Conservation (phyloP, 2,797 vertebrate genomes). For the Pyrrhura leucotis region DNA sequence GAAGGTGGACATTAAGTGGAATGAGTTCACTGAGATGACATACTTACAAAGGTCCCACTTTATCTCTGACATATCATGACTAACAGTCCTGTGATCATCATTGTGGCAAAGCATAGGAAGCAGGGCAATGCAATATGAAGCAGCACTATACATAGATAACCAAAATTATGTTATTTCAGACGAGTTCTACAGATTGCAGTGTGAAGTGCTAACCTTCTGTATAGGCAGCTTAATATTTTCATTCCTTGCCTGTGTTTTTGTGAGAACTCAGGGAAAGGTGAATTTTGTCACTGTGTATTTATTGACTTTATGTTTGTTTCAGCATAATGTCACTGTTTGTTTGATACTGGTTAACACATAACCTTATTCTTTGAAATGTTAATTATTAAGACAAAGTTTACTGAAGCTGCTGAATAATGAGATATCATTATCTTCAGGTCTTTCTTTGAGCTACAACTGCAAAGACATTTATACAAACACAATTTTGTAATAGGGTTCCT, state of each 20-base stretch:
- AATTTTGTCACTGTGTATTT: not conserved
- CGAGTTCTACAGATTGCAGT: not conserved
- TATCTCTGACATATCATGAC: not conserved
- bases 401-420: not conserved
- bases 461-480: not conserved
- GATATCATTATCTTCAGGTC: not conserved
- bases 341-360: not conserved
- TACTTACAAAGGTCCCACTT: not conserved
- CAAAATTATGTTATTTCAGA: not conserved
- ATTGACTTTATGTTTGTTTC: not conserved
- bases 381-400: not conserved
- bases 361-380: conserved; percentile 13
- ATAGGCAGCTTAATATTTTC: not conserved
- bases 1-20: not conserved
- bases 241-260: not conserved
- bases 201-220: not conserved
- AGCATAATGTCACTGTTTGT: not conserved
- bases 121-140: not conserved
- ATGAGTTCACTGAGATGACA: not conserved
- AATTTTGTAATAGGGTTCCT: not conserved
- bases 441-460: not conserved
- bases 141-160: not conserved
- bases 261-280: not conserved
- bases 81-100: not conserved
- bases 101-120: not conserved